phyloP scores from a whole-genome alignment of 2,113 vertebrate genomes.

The Bolborhynchus lineola region DNA sequence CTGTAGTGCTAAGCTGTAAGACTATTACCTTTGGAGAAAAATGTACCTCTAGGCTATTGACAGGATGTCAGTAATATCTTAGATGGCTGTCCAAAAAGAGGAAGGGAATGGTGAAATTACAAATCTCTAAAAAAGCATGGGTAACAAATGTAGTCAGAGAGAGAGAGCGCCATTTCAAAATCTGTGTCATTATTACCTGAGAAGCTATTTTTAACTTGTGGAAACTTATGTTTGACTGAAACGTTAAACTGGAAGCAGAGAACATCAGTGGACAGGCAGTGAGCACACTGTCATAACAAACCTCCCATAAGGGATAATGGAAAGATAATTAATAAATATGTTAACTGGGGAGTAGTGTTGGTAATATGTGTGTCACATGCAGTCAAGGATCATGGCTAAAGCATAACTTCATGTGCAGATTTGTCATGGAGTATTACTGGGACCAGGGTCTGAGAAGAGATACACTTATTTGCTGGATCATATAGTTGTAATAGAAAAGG shows the following conservation, averaged over 20 bases:
- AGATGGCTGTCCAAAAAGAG: not conserved
- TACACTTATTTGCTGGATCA: accelerated
- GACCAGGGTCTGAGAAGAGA: not conserved
- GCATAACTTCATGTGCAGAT: not conserved
- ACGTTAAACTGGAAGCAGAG: not conserved
- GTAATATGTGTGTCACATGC: not conserved
- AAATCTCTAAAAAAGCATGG: not conserved
- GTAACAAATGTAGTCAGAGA: not conserved
- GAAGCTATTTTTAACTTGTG: not conserved
- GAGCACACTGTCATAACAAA: not conserved
- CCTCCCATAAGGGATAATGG: not conserved
- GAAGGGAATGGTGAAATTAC: not conserved
- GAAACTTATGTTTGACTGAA: not conserved
- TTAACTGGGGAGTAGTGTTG: not conserved
- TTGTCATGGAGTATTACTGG: not conserved
- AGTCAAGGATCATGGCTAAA: not conserved
- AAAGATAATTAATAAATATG: not conserved
- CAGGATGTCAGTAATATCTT: not conserved
- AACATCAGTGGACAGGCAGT: not conserved
- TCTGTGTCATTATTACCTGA: not conserved
- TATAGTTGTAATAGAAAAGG: not conserved
- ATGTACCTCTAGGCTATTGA: not conserved
- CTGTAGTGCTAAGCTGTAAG: not conserved
- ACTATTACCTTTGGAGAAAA: not conserved
- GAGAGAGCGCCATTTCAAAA: not conserved